phyloP scores from a whole-genome alignment of 2,113 vertebrate species.

The Gorsachius goisagi region DNA sequence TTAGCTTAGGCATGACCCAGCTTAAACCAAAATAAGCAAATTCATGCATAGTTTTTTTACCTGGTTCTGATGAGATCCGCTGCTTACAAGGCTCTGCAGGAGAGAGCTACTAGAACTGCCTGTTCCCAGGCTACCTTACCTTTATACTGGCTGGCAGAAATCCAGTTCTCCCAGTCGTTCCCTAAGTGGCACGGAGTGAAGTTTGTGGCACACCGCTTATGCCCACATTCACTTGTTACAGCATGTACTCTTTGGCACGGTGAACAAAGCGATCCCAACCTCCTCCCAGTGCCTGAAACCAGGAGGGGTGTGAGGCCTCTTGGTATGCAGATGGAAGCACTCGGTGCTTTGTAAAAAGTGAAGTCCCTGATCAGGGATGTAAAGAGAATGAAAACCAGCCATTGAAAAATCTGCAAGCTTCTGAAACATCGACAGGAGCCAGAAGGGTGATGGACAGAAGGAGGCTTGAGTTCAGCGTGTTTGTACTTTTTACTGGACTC shows the following conservation, averaged over 20 bases:
- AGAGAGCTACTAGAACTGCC: slow-evolving; percentile 39
- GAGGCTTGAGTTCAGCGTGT: not conserved
- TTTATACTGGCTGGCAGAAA: slow-evolving; percentile 45
- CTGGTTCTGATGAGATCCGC: slow-evolving; percentile 53
- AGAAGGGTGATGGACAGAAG: not conserved
- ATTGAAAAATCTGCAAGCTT: not conserved
- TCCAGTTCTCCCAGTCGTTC: slow-evolving; percentile 51
- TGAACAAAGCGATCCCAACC: slow-evolving; percentile 40
- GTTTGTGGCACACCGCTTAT: slow-evolving; percentile 49
- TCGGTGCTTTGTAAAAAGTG: not conserved
- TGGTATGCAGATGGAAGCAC: not conserved
- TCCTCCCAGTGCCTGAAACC: not conserved
- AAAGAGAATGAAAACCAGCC: not conserved
- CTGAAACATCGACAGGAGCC: fast-evolving
- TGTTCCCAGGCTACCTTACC: slow-evolving; percentile 43
- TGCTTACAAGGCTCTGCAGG: slow-evolving; percentile 23
- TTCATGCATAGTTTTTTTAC: slow-evolving; percentile 29
- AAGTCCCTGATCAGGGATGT: not conserved
- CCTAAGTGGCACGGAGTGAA: not conserved
- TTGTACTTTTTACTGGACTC: not conserved
- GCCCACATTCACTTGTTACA: slow-evolving; percentile 59
- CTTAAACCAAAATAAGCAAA: slow-evolving; percentile 37
- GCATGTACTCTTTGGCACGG: slow-evolving; percentile 37
- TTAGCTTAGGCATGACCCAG: not conserved
- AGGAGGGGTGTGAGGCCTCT: slow-evolving; percentile 6